Evolutionary conservation across 2,113 vertebrate species (phyloP).

Genomic region (Taxidea taxus): DNA sequence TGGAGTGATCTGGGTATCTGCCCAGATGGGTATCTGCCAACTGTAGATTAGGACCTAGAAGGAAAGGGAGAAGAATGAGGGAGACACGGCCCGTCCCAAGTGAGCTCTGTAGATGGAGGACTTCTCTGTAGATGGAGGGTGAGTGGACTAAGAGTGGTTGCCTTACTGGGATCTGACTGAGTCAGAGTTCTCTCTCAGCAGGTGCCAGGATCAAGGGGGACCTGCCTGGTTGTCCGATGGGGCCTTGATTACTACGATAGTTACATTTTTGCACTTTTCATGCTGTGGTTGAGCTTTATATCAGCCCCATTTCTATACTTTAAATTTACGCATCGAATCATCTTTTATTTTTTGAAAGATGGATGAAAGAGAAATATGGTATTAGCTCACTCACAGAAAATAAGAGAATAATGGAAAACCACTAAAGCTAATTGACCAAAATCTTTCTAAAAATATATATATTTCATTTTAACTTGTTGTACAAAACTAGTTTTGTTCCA

Average conservation of each 20-base stretch:
- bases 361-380: not conserved
- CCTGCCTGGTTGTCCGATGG: too few species aligned
- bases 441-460: not conserved
- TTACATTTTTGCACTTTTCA: not conserved
- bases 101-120: not conserved
- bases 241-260: not conserved
- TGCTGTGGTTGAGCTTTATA: not conserved
- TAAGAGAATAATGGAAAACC: not conserved
- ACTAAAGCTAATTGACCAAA: not conserved
- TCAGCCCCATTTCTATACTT: not conserved
- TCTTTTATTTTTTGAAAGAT: not conserved
- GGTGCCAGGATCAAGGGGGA: too few species aligned
- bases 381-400: not conserved
- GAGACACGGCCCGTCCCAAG: rapidly evolving
- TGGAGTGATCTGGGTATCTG: not conserved
- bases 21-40: too few species aligned
- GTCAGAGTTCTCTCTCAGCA: not conserved
- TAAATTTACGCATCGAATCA: not conserved
- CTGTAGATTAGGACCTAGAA: not conserved
- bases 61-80: not conserved
- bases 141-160: not conserved
- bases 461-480: not conserved
- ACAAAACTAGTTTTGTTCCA: not conserved
- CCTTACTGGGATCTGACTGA: not conserved
- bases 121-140: not conserved